A percentile compares a stretch with the other conserved stretches of the same genome.
These are phyloP conservation scores for Papilio protenor DNA, from an alignment of 2,888 invertebrate genomes.

Conservation along the genomic window DNA sequence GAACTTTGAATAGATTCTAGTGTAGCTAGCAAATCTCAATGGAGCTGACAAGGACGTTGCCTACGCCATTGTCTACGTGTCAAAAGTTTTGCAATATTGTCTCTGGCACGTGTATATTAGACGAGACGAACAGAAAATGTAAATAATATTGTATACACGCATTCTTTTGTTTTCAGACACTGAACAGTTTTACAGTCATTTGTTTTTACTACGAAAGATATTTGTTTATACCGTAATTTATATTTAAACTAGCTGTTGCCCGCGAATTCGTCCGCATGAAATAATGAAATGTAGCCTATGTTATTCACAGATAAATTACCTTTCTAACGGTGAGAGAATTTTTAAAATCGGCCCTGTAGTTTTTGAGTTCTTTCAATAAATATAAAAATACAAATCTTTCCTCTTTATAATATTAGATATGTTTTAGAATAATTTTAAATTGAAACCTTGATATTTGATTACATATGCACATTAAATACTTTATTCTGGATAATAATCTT, in stretches of 20 bases:
- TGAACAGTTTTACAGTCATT: neutral
- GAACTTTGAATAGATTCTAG: slow-evolving; percentile 33
- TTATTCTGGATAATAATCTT: neutral
- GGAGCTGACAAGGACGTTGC: slow-evolving; percentile 41
- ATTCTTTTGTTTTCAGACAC: neutral
- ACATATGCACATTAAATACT: neutral
- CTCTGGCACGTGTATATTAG: slow-evolving; percentile 9
- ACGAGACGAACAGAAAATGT: slow-evolving; percentile 22
- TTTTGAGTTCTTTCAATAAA: no score
- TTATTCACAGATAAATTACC: no score
- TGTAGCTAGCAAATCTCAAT: slow-evolving; percentile 42
- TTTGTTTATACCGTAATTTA: no score
- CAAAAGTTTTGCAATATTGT: slow-evolving; percentile 46
- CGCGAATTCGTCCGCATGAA: no score
- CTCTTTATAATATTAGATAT: neutral
- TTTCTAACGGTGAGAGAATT: no score
- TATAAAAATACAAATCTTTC: no score
- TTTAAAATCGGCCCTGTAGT: no score
- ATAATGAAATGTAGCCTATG: no score
- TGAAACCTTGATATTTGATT: neutral
- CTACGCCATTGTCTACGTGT: slow-evolving; percentile 47
- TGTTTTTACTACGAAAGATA: neutral
- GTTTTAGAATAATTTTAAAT: neutral
- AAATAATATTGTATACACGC: slow-evolving; percentile 7
- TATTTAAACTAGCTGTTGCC: no score